These are phyloP conservation scores for Tiaroga cobitis DNA, from an alignment of 2,797 vertebrate genomes.

Conservation along the genomic window DNA sequence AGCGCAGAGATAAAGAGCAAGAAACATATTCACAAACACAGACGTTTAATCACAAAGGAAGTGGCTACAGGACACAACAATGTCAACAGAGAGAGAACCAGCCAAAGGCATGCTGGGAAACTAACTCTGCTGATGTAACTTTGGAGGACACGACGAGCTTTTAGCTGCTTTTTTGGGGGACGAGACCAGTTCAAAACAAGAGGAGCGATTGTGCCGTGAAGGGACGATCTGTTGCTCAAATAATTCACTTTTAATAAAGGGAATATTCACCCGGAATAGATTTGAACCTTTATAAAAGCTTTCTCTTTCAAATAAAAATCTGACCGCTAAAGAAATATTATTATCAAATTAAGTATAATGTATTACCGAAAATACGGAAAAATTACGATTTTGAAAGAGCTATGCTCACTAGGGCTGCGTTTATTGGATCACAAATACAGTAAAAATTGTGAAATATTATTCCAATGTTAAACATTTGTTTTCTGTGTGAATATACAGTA, in stretches of 20 bases:
- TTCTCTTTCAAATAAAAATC: neutral
- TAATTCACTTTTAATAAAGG: neutral
- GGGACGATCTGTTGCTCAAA: neutral
- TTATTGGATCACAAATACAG: neutral
- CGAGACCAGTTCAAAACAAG: slow-evolving; percentile 28
- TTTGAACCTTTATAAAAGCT: neutral
- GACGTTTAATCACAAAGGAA: slow-evolving; percentile 38
- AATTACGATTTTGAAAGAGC: neutral
- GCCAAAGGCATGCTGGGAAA: slow-evolving; percentile 36
- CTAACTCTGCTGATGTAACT: slow-evolving; percentile 43
- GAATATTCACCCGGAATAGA: neutral
- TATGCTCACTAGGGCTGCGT: neutral
- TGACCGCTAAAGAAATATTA: neutral
- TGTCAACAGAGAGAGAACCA: slow-evolving; percentile 38
- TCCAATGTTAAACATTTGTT: rapidly evolving
- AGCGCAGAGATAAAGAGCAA: slow-evolving; percentile 56
- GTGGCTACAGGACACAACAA: slow-evolving; percentile 51
- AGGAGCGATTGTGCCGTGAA: neutral
- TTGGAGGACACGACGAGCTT: neutral
- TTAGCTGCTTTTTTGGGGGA: neutral
- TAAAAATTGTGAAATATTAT: neutral
- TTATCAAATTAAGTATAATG: neutral
- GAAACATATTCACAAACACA: slow-evolving; percentile 48
- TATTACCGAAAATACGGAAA: neutral
- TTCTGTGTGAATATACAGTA: neutral